Conservation (phyloP, 2,113 vertebrate species). For the Acanthochromis polyacanthus region DNA sequence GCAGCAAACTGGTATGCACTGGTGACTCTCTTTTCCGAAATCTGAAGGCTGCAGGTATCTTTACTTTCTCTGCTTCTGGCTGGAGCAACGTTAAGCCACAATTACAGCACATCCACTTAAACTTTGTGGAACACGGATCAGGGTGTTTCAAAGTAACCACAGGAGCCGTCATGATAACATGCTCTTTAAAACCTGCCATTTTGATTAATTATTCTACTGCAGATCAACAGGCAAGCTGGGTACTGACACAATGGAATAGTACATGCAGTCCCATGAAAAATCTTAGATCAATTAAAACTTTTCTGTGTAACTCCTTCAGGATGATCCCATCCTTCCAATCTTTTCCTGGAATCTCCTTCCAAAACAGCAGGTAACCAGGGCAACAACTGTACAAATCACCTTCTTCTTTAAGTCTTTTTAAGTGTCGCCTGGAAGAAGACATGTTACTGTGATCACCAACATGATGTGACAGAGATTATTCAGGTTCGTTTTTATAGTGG, state of each 20-base stretch:
- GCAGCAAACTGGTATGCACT: not conserved
- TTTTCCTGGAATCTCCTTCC: slow-evolving; percentile 8
- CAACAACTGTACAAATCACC: slow-evolving; percentile 22
- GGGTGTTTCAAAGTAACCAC: slow-evolving; percentile 10
- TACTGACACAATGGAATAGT: slow-evolving; percentile 10
- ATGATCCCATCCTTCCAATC: slow-evolving; percentile 14
- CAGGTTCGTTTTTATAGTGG: not conserved
- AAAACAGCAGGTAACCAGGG: slow-evolving; percentile 38
- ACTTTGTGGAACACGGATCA: not conserved
- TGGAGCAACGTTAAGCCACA: slow-evolving; percentile 15
- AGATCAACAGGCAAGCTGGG: not conserved
- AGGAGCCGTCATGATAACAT: slow-evolving; percentile 24
- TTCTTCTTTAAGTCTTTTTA: slow-evolving; percentile 24
- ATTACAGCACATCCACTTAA: slow-evolving; percentile 16
- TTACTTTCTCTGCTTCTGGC: not conserved
- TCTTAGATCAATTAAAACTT: slow-evolving; percentile 27
- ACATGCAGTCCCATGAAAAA: slow-evolving; percentile 1
- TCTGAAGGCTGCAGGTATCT: not conserved
- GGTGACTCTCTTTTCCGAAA: not conserved
- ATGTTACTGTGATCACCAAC: slow-evolving; percentile 27
- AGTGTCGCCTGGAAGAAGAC: slow-evolving; percentile 36
- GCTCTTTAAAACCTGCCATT: slow-evolving; percentile 1
- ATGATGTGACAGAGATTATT: slow-evolving; percentile 27
- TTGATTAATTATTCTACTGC: slow-evolving; percentile 24
- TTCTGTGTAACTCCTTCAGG: slow-evolving; percentile 11